Conservation (phyloP, 2,888 invertebrate species). For the Colletes collaris region DNA sequence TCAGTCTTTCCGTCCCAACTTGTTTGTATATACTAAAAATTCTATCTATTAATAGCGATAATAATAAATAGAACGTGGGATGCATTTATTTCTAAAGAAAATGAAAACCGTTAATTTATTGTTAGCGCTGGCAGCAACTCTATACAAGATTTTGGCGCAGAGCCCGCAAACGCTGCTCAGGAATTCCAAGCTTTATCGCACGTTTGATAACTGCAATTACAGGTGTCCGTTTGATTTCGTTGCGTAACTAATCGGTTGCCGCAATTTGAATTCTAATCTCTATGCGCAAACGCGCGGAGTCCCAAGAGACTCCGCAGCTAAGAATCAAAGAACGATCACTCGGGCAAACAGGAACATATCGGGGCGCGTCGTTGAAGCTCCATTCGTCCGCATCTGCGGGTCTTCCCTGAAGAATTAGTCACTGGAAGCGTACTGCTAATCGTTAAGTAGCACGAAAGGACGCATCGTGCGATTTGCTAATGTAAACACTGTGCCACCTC, state of each 20-base stretch:
- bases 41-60: not conserved
- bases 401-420: conserved; percentile 68
- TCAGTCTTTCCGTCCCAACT: too few species aligned
- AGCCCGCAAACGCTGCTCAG: conserved; percentile 14
- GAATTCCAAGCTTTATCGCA: conserved; percentile 19
- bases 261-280: not conserved
- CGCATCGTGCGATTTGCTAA: conserved; percentile 16
- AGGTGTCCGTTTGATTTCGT: conserved; percentile 5
- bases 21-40: too few species aligned
- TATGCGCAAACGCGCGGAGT: not conserved
- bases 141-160: conserved; percentile 22
- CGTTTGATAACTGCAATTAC: conserved; percentile 8
- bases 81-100: conserved; percentile 32
- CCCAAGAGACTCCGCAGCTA: not conserved
- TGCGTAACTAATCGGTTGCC: not conserved
- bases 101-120: conserved; percentile 39
- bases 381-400: conserved; percentile 62
- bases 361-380: conserved; percentile 49
- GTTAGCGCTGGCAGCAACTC: conserved; percentile 33
- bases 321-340: conserved; percentile 20
- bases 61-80: conserved; percentile 14
- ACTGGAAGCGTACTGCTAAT: conserved; percentile 38
- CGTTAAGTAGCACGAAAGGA: conserved; percentile 45
- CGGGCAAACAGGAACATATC: conserved; percentile 24
- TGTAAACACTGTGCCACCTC: conserved; percentile 35